Base-by-base conservation (phyloP, 1,140 invertebrate species). In the Drosophila biarmipes region DNA sequence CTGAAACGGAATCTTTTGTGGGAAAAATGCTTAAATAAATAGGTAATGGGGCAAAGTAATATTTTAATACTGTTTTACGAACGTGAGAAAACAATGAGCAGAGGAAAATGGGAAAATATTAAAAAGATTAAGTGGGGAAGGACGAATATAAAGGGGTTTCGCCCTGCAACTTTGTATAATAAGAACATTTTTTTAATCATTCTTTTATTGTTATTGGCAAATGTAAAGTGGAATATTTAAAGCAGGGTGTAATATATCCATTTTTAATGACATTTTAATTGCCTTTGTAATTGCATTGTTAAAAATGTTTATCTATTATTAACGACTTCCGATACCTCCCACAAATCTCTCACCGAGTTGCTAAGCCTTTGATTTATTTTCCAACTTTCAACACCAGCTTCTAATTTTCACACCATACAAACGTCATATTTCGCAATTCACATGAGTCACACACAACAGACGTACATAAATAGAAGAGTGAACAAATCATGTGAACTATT, bases 401-500 rank as follows among this genome's bases (percentile, higher is more conserved):
- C 38, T 34, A 62, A 62, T 62, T 62, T 62, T 46, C 58, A 66
- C 63, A 46, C 63, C 58, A 63, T 24, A 66, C 63, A 66, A 42
- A 52, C 45, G 45, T 67, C 59, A 67, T 64, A 64, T 51, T 64
- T 67, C 19, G 14, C 63, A 10, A 42, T 67, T 67, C 63, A n/a
- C 63, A 64, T 63, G 43, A 15, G 31, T 62, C 24, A 29, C 17
- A 19, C 34, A 51, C 35, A 48, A 31, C 42, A 42, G 49, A 40
- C 51, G 24, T 49, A 48, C 51, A 24, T 58, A 67, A 66, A 62
- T 73, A 58, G 35, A n/a, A 31, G 49, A 63, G 42, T 42, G 51
- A 56, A 56, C 72, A 73, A 87, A 87, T 87, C 84, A 82, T 48
- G 62, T 67, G 78, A 86, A 82, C 78, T 78, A 85, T 87, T 86